phyloP scores from a whole-genome alignment of 2,113 vertebrate species.

The Dipodomys spectabilis region DNA sequence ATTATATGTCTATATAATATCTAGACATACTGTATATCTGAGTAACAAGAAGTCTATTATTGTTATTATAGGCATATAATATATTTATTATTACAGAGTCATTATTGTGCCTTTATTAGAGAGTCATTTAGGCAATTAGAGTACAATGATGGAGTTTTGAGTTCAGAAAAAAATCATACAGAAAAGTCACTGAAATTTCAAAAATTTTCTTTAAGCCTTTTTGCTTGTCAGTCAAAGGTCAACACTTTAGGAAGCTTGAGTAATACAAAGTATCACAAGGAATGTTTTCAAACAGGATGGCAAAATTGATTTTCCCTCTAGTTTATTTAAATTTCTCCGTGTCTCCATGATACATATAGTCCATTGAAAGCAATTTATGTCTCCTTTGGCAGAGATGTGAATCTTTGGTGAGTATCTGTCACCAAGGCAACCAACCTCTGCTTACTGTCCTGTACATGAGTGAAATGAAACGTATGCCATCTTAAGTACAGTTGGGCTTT shows the following conservation, averaged over 20 bases:
- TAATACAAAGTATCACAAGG: neutral
- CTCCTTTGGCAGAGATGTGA: constrained; percentile 31
- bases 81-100: no score
- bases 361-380: constrained; percentile 61
- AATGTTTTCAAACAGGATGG: neutral
- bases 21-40: no score
- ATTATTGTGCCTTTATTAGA: neutral
- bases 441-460: constrained; percentile 26
- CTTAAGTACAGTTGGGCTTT: neutral
- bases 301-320: neutral
- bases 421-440: constrained; percentile 64
- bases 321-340: constrained; percentile 51
- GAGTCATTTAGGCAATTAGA: constrained; percentile 30
- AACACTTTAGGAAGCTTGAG: neutral
- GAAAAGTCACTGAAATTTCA: neutral
- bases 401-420: constrained; percentile 48
- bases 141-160: neutral
- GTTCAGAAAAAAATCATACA: neutral
- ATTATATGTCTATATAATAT: no score
- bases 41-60: no score
- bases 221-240: constrained; percentile 9
- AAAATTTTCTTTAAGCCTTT: constrained; percentile 20
- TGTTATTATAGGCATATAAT: no score
- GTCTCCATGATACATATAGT: neutral
- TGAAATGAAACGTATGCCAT: constrained; percentile 41